These are phyloP conservation scores for Apis mellifera DNA, from an alignment of 1,140 invertebrate species.

Conservation along the genomic window Amel_HAv3.1 CM009931.2:8178001-8178500, in stretches of 20 bases:
- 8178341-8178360: slow-evolving; percentile 61
- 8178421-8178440: background rate
- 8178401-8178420: background rate
- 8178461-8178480: background rate
- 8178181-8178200: slow-evolving; percentile 63
- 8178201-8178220: slow-evolving; percentile 56
- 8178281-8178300: slow-evolving; percentile 55
- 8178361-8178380: background rate
- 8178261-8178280: slow-evolving; percentile 60
- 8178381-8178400: background rate
- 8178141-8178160: slow-evolving; percentile 45
- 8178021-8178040: background rate
- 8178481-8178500: background rate
- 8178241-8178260: slow-evolving; percentile 50
- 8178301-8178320: slow-evolving; percentile 61
- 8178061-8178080: background rate
- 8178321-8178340: slow-evolving; percentile 59
- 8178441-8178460: background rate
- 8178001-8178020: background rate
- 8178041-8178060: background rate
- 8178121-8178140: slow-evolving; percentile 51
- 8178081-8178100: slow-evolving; percentile 43
- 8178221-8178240: slow-evolving; percentile 52
- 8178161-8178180: slow-evolving; percentile 58
- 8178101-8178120: slow-evolving; percentile 7